Evolutionary conservation across 2,113 vertebrate genomes (phyloP), one percentile per base, ranked within the genome.

Genomic region (Lagenorhynchus albirostris): DNA sequence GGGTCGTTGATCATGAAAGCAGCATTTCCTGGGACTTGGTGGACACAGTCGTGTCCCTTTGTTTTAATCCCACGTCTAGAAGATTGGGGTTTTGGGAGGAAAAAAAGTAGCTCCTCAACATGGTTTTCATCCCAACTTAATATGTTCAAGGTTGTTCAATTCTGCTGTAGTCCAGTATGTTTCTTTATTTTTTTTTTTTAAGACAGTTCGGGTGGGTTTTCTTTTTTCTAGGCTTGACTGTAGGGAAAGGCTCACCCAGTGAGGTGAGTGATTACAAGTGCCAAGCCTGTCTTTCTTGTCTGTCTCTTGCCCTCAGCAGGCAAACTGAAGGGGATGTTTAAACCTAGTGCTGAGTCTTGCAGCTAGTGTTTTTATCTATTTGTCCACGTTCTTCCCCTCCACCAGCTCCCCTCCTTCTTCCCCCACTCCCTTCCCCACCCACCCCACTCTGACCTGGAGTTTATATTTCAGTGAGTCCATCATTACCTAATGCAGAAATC

Each of bases 1-100:
- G 12, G 2, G 41, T 29, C 4, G 2, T 0, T 4, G 15, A 8
- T 11, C 1, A 6, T 21, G 18, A 38, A 12, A 41, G 15, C 3
- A 31, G 84, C 36, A 2, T 9, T 2, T 8, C 60, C 18, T 33
- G 3, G 21, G 36, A 14, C 68, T 13, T 0, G 0, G 25, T 9
- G 62, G 33, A 9, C n/a, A 9, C n/a, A 2, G 26, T 5, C 9
- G 0, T 4, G 17, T 13, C 8, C 21, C 29, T 44, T 6, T 14
- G 33, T 55, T 50, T 33, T 38, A n/a, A 2, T 15, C 53, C 68
- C 25, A 2, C 1, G 8, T 60, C 14, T 5, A 6, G 33, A 23
- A 67, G 55, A 15, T 15, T 2, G 15, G 25, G 53, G 20, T 33
- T 82, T 53, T 17, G 31, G n/a, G 31, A 15, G 29, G 31, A 26